Evolutionary conservation across 53 echinoderm and acorn worm genomes (phyloP).

Genomic region (Luidia sarsii): DNA sequence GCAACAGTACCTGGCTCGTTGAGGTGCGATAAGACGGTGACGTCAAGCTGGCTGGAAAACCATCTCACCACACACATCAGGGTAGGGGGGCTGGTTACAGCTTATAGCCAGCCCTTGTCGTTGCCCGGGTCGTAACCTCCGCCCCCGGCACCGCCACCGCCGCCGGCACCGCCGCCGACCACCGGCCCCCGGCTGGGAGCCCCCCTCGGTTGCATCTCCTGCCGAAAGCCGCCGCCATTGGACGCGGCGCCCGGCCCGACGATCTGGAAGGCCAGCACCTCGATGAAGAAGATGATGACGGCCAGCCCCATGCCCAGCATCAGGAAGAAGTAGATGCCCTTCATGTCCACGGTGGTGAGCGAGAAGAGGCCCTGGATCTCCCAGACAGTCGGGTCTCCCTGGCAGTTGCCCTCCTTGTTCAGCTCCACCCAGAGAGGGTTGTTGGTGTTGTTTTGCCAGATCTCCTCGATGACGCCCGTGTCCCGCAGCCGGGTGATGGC

Average conservation of each 20-base stretch:
- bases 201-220: slow-evolving; percentile 48
- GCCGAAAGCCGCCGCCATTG: neutral
- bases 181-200: neutral
- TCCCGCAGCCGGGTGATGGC: slow-evolving; percentile 69
- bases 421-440: slow-evolving; percentile 78
- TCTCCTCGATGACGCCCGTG: slow-evolving; percentile 55
- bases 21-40: too few relatives aligned
- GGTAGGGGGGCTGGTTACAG: neutral
- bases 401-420: slow-evolving; percentile 71
- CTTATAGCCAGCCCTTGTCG: slow-evolving; percentile 84
- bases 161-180: slow-evolving; percentile 15
- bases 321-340: slow-evolving; percentile 84
- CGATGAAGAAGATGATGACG: slow-evolving; percentile 77
- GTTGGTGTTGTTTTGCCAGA: slow-evolving; percentile 66
- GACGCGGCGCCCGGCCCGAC: slow-evolving; percentile 49
- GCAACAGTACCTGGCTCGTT: too few relatives aligned
- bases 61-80: neutral
- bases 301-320: slow-evolving; percentile 81
- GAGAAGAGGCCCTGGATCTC: slow-evolving; percentile 85
- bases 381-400: slow-evolving; percentile 61
- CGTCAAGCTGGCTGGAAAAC: neutral
- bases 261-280: slow-evolving; percentile 78
- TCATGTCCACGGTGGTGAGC: slow-evolving; percentile 78
- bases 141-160: neutral
- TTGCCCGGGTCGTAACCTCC: slow-evolving; percentile 50